Evolutionary conservation across 35 echinoderm and acorn worm genomes (phyloP).

Genomic region (Eucidaris tribuloides): DNA sequence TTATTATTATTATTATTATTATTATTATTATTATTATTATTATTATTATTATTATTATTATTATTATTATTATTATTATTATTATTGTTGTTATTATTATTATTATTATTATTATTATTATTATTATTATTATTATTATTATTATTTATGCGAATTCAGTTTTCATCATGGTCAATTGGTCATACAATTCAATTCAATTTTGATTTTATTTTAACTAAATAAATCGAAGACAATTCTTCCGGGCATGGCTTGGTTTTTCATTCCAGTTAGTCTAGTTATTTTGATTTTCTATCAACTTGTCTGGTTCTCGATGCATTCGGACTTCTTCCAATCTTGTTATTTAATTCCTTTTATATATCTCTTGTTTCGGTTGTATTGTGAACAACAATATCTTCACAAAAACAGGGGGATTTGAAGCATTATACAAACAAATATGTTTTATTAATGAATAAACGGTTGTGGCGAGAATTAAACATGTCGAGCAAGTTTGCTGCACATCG

Average conservation of each 20-base stretch:
- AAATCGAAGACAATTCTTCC: neutral
- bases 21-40: neutral
- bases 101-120: neutral
- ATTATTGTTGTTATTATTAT: neutral
- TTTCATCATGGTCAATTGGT: neutral
- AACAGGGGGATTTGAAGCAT: no score
- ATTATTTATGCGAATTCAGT: no score
- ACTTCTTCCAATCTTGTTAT: no score
- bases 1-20: neutral
- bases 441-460: no score
- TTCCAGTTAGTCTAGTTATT: neutral
- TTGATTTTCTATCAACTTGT: no score
- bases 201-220: neutral
- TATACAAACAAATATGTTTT: no score
- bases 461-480: no score
- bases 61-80: constrained; percentile 1
- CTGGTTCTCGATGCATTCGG: no score
- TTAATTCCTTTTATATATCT: no score
- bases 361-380: no score
- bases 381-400: no score
- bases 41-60: neutral
- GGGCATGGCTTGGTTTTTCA: neutral
- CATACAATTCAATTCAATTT: neutral
- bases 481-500: no score
- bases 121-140: neutral